phyloP scores from a whole-genome alignment of 2,113 vertebrate genomes.

The Condylura cristata region DNA sequence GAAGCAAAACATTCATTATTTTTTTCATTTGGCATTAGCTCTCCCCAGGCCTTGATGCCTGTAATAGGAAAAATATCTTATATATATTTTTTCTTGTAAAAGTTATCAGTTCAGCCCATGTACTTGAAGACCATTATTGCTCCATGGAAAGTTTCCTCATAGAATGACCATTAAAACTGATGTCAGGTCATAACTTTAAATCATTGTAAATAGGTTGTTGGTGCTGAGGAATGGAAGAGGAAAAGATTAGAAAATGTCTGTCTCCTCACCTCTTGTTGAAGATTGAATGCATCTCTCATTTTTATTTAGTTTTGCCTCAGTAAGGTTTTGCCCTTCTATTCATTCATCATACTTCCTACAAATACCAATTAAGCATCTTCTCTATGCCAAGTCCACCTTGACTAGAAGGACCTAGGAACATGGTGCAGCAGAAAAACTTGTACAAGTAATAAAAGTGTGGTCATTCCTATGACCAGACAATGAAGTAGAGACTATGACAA shows the following conservation, averaged over 20 bases:
- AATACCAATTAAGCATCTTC: not conserved
- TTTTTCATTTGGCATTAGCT: conserved; percentile 52
- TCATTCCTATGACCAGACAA: not conserved
- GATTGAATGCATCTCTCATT: not conserved
- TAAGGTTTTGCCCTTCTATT: not conserved
- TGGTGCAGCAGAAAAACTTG: not conserved
- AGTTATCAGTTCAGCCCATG: conserved; percentile 12
- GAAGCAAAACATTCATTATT: conserved; percentile 43
- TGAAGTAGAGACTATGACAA: not conserved
- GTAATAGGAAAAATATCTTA: not conserved
- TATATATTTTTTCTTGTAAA: conserved; percentile 52
- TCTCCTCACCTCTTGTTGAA: not conserved
- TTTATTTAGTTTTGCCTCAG: not conserved
- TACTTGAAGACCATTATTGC: conserved; percentile 36
- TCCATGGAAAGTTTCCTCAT: not conserved
- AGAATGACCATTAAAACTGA: conserved; percentile 44
- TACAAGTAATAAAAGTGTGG: not conserved
- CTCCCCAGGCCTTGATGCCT: conserved; percentile 57
- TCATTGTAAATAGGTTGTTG: not conserved
- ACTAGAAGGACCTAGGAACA: not conserved
- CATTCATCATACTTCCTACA: not conserved
- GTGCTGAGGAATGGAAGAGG: not conserved
- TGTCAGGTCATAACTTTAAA: conserved; percentile 52
- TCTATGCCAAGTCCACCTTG: not conserved
- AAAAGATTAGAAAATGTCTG: not conserved